Base-by-base conservation (phyloP, 1,140 invertebrate species). In the Agrilus planipennis region DNA sequence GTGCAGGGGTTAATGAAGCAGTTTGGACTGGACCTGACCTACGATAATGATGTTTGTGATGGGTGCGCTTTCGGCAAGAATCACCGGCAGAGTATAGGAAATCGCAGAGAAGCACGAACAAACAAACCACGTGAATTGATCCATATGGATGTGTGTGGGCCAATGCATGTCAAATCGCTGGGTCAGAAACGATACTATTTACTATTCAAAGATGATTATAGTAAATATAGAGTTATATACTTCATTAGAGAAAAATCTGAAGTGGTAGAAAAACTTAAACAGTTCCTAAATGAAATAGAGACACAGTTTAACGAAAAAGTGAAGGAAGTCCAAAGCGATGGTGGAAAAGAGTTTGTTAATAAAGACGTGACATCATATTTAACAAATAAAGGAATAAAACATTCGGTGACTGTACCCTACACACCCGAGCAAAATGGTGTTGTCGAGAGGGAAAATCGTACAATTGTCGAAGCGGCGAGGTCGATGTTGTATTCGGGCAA, bases 91-190 rank as follows among this genome's bases (percentile, higher is more conserved):
- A 45, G 54, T 0, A 64, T 61, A 44, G 15, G 34, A 3, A 19
- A 35, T 35, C 50, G 52, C 36, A 47, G 57, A 25, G 36, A 44
- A 39, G 34, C 36, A 1, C 46, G 18, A 25, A 44, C 47, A 19
- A 49, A 46, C 2, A 48, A 39, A 36, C 29, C 47, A 23, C 55
- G 61, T 39, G 61, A 67, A 41, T 14, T 71, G 75, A 46, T 81
- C 84, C 41, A 49, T 31, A 19, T 17, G 9, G 43, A 50, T 22
- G 45, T 52, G 18, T 51, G 50, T 42, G 50, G 49, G 34, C 49
- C 49, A 3, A 45, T 48, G 37, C 18, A 41, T 40, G 18, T 38
- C 3, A 27, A 12, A 22, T 49, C 44, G 7, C 22, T 43, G 12
- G 41, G 42, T 6, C 44, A 44, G 35, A 23, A 42, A 11, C 31